A percentile compares a stretch with the other conserved stretches of the same genome.
phyloP scores from a whole-genome alignment of 2,797 vertebrate genomes.

The Rhabdophis nuchalis region DNA sequence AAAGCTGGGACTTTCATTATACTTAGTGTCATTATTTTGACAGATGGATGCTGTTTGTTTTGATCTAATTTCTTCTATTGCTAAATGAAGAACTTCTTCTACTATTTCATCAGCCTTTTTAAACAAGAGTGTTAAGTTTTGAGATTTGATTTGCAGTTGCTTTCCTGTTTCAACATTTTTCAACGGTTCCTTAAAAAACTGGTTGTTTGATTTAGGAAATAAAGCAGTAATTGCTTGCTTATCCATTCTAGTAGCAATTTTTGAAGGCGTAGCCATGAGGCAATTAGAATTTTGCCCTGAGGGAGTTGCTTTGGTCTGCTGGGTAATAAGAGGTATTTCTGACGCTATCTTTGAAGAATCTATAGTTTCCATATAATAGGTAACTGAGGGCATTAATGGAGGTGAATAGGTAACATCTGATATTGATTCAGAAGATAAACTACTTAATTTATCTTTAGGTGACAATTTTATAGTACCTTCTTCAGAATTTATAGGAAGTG shows the following conservation, averaged over 20 bases:
- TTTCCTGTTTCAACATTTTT: neutral
- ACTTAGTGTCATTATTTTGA: conserved; percentile 41
- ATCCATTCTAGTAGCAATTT: conserved; percentile 19
- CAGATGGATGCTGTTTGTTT: conserved; percentile 39
- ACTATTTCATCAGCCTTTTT: conserved; percentile 66
- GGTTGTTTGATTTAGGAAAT: conserved; percentile 46
- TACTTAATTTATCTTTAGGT: conserved; percentile 14
- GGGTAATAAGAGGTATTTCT: neutral
- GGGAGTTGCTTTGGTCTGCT: neutral
- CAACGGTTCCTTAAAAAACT: conserved; percentile 49
- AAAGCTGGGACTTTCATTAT: conserved; percentile 36
- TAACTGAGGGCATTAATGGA: neutral
- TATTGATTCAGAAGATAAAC: neutral
- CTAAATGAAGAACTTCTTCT: conserved; percentile 61
- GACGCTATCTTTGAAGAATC: conserved; percentile 9
- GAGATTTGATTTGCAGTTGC: conserved; percentile 27
- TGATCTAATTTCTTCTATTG: conserved; percentile 64
- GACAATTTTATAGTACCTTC: neutral
- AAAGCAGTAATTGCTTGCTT: conserved; percentile 48
- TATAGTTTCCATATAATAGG: conserved; percentile 31
- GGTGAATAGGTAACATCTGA: neutral
- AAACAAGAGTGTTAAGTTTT: conserved; percentile 45
- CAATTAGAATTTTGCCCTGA: conserved; percentile 7
- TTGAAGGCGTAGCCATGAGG: neutral
- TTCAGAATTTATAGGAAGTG: conserved; percentile 10